Percentiles rank a stretch among this genome's conserved stretches.
Conservation (phyloP, 64 coral and sea anemone genomes). For the Stichodactyla helianthus region DNA sequence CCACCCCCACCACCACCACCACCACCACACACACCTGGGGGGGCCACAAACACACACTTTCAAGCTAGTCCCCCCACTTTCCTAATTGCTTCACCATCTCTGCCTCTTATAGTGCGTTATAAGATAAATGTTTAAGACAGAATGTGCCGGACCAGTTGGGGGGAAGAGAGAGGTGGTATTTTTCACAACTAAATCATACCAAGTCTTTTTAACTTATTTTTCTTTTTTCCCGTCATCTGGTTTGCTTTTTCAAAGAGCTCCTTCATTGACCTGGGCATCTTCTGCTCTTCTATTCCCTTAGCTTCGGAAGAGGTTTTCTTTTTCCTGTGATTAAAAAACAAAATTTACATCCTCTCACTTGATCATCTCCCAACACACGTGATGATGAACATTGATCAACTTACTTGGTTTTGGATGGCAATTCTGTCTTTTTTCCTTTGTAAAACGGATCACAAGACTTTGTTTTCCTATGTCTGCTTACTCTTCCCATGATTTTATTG, state of each 20-base stretch:
- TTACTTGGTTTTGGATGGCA: background rate
- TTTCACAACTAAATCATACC: background rate
- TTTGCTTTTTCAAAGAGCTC: conserved; percentile 37
- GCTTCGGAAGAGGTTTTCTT: background rate
- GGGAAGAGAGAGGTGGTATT: no score
- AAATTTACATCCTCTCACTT: background rate
- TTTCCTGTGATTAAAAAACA: background rate
- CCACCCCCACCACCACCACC: no score
- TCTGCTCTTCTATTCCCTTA: conserved; percentile 43
- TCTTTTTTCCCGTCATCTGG: conserved; percentile 3
- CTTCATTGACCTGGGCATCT: conserved; percentile 57
- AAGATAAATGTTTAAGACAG: no score
- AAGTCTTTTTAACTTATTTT: conserved; percentile 39
- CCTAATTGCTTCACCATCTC: no score
- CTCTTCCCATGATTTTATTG: conserved; percentile 54
- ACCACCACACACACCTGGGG: no score
- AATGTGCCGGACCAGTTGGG: no score
- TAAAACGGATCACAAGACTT: conserved; percentile 94
- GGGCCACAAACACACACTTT: no score
- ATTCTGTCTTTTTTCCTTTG: conserved; percentile 74
- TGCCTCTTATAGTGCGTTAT: no score
- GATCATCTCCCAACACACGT: background rate
- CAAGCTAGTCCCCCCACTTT: no score
- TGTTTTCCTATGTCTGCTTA: conserved; percentile 79
- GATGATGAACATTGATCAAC: background rate